These are phyloP conservation scores for Paedocypris micromegethes DNA, from an alignment of 2,797 vertebrate genomes.

Conservation along the genomic window DNA sequence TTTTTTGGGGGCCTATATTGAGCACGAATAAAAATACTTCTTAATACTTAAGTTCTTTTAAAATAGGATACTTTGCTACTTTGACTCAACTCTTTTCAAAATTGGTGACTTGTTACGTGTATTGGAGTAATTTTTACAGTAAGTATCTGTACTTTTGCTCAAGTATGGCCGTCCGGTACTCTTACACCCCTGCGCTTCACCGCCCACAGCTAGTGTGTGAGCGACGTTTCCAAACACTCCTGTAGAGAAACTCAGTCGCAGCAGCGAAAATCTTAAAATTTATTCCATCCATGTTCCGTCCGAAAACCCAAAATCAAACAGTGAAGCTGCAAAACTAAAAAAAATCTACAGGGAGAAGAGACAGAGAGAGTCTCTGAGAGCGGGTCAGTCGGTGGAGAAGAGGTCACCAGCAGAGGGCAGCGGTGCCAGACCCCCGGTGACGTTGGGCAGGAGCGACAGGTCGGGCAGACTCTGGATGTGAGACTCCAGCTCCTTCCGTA, in stretches of 20 bases:
- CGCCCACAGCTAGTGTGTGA: background rate
- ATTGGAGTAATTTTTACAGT: too few relatives aligned
- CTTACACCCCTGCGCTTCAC: background rate
- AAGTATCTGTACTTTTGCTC: too few relatives aligned
- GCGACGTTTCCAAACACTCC: too few relatives aligned
- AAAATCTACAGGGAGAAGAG: conserved; percentile 7
- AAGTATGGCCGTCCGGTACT: too few relatives aligned
- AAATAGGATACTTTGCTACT: too few relatives aligned
- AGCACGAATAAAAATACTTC: too few relatives aligned
- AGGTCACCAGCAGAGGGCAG: conserved; percentile 96
- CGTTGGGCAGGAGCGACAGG: conserved; percentile 91
- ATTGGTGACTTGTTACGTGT: too few relatives aligned
- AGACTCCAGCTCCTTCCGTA: conserved; percentile 96
- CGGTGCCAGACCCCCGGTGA: conserved; percentile 92
- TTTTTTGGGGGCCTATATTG: too few relatives aligned
- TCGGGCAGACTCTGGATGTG: conserved; percentile 99
- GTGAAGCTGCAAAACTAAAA: conserved; percentile 36
- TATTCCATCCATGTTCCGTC: conserved; percentile 6
- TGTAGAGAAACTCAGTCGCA: conserved; percentile 9
- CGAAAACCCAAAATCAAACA: conserved; percentile 18
- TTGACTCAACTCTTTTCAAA: too few relatives aligned
- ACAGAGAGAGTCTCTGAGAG: conserved; percentile 37
- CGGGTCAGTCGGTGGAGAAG: conserved; percentile 90
- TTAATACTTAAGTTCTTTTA: too few relatives aligned
- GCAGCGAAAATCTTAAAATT: conserved; percentile 9